Base-by-base conservation (phyloP, 2,797 vertebrate genomes). In the Meda fulgida region DNA sequence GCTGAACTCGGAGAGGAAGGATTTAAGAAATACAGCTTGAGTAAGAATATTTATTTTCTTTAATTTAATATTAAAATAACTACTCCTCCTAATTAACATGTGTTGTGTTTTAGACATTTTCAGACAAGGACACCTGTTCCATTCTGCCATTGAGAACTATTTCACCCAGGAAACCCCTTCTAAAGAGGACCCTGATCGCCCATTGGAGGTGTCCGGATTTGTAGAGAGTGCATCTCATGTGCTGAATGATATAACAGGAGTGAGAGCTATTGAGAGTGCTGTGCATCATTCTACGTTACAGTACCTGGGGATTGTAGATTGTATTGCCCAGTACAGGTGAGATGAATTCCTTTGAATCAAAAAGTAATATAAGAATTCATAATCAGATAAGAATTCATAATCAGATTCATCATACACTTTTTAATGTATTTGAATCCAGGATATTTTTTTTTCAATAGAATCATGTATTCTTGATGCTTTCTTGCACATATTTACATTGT, bases 311-410 rank as follows among this genome's bases (percentile, higher is more conserved):
- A 91, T 99, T 84, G 94, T 97, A 4, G 98, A 99, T 89, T 99
- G 98, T 5, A 96, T 99, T 36, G 97, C 98, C 79, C 91, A 95
- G 43, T 99, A 97, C 93, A 96, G 95, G 98, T 99, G 92, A 90
- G 29, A 23, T 78, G 34, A 2, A 29, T 31, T 86, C 19, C 14
- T 43, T 53, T 76, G 8, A 60, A 38, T 70, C 19, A 70, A 70
- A 21, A 7, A 38, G 4, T 48, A 21, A 48, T 14, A 14, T 21
- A 79, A 23, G 3, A 23, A 23, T 48, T 48, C 19, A 40, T 16
- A 16, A 60, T 43, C 18, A 40, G 11, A 43, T 53, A 79, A 23
- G 3, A 23, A 23, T 48, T 48, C 19, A 40, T 16, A 16, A 60
- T 43, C 18, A 40, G 11, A 43, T 53, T 6, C 3, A 36, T n/a